Evolutionary conservation across 2,113 vertebrate genomes (phyloP).

Genomic region (Syngnathus scovelli): DNA sequence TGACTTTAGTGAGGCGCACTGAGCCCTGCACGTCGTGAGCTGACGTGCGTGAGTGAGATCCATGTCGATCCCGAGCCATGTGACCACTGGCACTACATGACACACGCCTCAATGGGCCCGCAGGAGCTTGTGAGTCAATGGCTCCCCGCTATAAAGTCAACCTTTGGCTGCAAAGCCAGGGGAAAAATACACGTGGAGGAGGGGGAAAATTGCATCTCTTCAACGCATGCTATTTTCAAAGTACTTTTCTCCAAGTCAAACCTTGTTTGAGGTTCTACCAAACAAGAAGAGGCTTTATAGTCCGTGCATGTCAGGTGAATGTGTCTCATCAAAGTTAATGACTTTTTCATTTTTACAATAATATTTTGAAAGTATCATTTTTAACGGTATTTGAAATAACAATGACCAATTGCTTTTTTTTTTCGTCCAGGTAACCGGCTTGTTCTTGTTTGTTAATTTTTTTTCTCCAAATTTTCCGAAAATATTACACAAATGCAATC

Average conservation of each 20-base stretch:
- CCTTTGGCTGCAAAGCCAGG: slow-evolving; percentile 27
- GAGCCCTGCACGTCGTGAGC: slow-evolving; percentile 90
- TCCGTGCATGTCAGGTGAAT: neutral
- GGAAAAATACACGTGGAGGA: slow-evolving; percentile 41
- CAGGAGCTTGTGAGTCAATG: slow-evolving; percentile 54
- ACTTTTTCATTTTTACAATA: too few species aligned
- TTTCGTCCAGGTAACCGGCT: too few species aligned
- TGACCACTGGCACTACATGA: slow-evolving; percentile 98
- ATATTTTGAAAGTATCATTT: too few species aligned
- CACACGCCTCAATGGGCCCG: slow-evolving; percentile 71
- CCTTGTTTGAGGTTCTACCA: neutral
- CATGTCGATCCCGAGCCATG: slow-evolving; percentile 98
- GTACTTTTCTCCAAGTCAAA: neutral
- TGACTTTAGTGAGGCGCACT: slow-evolving; percentile 90
- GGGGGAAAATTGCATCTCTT: slow-evolving; percentile 9
- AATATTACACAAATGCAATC: too few species aligned
- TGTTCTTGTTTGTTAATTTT: too few species aligned
- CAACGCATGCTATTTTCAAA: slow-evolving; percentile 12
- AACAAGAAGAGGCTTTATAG: neutral
- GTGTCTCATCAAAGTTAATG: too few species aligned
- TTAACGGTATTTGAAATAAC: too few species aligned
- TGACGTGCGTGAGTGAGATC: slow-evolving; percentile 91
- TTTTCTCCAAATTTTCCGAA: too few species aligned
- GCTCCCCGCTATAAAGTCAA: neutral
- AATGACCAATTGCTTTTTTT: too few species aligned